These are phyloP conservation scores for Agriopis marginaria DNA, from an alignment of 2,888 invertebrate genomes.

Conservation along the genomic window DNA sequence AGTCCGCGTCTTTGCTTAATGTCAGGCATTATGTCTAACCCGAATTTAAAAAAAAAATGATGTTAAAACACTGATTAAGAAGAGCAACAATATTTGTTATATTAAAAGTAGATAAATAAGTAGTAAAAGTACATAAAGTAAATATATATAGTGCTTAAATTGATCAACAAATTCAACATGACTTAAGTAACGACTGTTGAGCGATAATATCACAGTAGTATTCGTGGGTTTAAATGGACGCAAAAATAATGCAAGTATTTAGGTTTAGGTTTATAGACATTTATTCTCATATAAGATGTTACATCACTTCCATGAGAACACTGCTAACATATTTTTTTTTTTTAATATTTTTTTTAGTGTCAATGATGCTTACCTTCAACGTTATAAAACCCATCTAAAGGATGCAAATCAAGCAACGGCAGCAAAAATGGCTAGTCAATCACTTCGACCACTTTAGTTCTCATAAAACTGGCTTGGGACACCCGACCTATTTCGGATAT, in stretches of 20 bases:
- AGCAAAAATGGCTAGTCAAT: constrained; percentile 9
- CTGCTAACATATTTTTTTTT: no score
- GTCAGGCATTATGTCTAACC: no score
- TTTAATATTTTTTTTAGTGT: no score
- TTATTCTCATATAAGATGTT: no score
- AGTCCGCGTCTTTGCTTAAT: background rate
- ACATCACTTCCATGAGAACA: no score
- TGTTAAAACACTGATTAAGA: background rate
- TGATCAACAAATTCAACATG: no score
- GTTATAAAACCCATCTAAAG: background rate
- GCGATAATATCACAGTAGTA: background rate
- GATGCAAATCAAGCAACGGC: constrained; percentile 2
- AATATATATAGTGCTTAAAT: no score
- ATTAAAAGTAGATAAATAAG: no score
- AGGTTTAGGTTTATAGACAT: no score
- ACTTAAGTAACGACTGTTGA: background rate
- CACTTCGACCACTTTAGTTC: constrained; percentile 8
- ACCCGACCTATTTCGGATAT: constrained; percentile 24
- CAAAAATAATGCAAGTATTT: background rate
- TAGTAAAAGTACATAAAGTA: no score
- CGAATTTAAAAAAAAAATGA: background rate
- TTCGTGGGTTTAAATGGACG: background rate
- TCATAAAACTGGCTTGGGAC: constrained; percentile 12
- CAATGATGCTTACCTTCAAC: background rate
- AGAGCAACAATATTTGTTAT: background rate